These are phyloP conservation scores for Coenonympha glycerion DNA, from an alignment of 2,888 invertebrate species.

Conservation along the genomic window DNA sequence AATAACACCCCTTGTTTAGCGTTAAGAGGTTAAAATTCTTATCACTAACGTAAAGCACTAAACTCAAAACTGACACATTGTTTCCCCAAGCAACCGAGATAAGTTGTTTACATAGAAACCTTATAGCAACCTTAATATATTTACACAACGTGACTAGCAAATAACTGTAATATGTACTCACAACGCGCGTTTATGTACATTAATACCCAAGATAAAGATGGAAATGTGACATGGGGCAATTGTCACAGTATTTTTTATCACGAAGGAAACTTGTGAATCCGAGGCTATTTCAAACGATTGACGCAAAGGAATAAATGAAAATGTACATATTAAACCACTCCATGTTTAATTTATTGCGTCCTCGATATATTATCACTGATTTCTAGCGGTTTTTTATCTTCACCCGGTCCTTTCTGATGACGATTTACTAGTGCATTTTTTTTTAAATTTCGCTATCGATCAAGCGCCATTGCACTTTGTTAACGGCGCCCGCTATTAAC, in stretches of 20 bases:
- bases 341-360: conserved; percentile 39
- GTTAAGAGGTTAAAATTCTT: too few species aligned
- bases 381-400: conserved; percentile 31
- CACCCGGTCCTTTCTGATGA: too few species aligned
- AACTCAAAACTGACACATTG: background rate
- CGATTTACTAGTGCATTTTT: conserved; percentile 48
- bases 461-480: conserved; percentile 14
- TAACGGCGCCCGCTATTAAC: background rate
- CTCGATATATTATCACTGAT: conserved; percentile 23
- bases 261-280: background rate
- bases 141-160: conserved; percentile 16
- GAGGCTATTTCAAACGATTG: conserved; percentile 16
- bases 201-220: conserved; percentile 2
- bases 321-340: conserved; percentile 28
- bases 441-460: conserved; percentile 34
- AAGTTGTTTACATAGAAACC: conserved; percentile 5
- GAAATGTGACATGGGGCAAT: conserved; percentile 2
- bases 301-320: conserved; percentile 40
- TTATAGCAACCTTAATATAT: conserved; percentile 11
- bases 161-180: conserved; percentile 22
- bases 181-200: conserved; percentile 7
- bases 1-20: too few species aligned
- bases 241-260: too few species aligned
- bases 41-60: background rate
- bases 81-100: background rate